Evolutionary conservation across 2,797 vertebrate genomes (phyloP).

Genomic region (Spheniscus humboldti): DNA sequence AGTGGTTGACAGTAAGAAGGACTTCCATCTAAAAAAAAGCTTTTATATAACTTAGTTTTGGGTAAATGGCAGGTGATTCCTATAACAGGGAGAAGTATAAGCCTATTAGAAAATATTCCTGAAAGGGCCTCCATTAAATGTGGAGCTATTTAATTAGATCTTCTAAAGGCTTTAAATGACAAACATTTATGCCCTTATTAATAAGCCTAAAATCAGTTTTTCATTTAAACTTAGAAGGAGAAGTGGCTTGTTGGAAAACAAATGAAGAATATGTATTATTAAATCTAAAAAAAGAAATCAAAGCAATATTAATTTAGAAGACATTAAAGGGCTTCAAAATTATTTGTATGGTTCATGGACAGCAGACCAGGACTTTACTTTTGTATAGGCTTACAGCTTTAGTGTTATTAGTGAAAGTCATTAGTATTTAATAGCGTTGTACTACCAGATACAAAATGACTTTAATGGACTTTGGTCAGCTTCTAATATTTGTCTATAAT

Average conservation of each 20-base stretch:
- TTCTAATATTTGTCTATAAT: background rate
- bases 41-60: background rate
- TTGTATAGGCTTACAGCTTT: background rate
- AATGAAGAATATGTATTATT: background rate
- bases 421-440: background rate
- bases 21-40: background rate
- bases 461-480: background rate
- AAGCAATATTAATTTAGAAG: background rate
- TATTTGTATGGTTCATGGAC: background rate
- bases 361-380: background rate
- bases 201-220: background rate
- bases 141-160: background rate
- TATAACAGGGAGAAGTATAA: background rate
- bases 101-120: background rate
- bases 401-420: background rate
- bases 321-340: background rate
- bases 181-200: background rate
- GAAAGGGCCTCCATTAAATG: background rate
- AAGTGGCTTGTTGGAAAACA: background rate
- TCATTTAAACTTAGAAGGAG: background rate
- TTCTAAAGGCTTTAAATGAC: background rate
- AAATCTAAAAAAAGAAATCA: background rate
- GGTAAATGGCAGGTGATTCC: background rate
- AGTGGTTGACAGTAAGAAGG: background rate
- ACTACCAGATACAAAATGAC: background rate